These are phyloP conservation scores for Volucella zonaria DNA, from an alignment of 2,888 invertebrate species.

Conservation along the genomic window DNA sequence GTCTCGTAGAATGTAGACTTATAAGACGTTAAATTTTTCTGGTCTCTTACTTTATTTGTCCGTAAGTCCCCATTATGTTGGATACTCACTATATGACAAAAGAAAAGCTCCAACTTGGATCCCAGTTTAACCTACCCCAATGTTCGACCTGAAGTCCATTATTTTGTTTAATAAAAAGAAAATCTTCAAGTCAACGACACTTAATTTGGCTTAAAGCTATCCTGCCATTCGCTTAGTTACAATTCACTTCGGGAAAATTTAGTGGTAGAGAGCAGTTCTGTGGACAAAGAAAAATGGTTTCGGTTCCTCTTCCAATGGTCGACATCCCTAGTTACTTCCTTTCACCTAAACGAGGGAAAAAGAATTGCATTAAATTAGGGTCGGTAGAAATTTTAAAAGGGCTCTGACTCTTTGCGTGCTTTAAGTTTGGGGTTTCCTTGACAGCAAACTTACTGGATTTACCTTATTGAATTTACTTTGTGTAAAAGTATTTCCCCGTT, in stretches of 20 bases:
- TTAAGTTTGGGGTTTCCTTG: constrained; percentile 1
- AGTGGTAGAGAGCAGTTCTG: background rate
- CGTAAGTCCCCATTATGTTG: too few species aligned
- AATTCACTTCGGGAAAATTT: background rate
- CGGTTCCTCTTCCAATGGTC: background rate
- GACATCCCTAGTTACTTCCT: background rate
- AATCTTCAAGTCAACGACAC: constrained; percentile 1
- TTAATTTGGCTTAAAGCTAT: constrained; percentile 8
- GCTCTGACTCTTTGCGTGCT: background rate
- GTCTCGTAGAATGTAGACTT: too few species aligned
- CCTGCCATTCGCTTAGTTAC: too few species aligned
- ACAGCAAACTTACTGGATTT: constrained; percentile 22
- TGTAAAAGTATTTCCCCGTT: constrained; percentile 19
- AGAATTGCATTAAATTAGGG: constrained; percentile 27
- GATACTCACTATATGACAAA: too few species aligned
- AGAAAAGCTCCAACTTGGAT: background rate
- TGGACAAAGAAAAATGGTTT: background rate
- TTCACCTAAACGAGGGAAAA: background rate
- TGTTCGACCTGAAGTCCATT: background rate
- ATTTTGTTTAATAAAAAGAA: constrained; percentile 8
- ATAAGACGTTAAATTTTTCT: too few species aligned
- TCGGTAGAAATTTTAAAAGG: background rate
- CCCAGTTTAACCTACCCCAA: background rate
- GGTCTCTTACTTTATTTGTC: too few species aligned
- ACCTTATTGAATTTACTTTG: constrained; percentile 29